phyloP scores from a whole-genome alignment of 2,113 vertebrate genomes.

The Forbesichthys agassizii region DNA sequence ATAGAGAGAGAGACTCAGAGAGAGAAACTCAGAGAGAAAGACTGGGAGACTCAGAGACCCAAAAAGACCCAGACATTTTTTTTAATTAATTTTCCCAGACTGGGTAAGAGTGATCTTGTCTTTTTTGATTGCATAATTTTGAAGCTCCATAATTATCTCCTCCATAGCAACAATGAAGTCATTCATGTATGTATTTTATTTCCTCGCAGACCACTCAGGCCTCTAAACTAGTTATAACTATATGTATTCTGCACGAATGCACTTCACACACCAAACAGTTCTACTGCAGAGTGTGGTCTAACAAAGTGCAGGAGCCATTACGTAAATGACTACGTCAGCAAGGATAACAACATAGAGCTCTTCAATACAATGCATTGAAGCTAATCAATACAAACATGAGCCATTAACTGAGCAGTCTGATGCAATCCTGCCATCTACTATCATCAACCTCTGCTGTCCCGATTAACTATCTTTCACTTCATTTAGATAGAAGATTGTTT shows the following conservation, averaged over 20 bases:
- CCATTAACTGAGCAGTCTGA: constrained; percentile 21
- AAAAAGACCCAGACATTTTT: constrained; percentile 55
- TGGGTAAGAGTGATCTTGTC: constrained; percentile 27
- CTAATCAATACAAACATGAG: constrained; percentile 20
- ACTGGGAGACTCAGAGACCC: neutral
- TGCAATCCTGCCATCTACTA: constrained; percentile 3
- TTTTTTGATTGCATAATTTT: constrained; percentile 59
- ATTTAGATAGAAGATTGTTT: constrained; percentile 60
- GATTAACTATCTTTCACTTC: constrained; percentile 58
- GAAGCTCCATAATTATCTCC: constrained; percentile 60
- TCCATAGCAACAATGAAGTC: constrained; percentile 33
- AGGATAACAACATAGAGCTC: constrained; percentile 13
- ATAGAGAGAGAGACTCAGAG: neutral
- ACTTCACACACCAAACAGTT: neutral
- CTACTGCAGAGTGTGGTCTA: neutral
- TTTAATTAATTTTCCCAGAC: constrained; percentile 53
- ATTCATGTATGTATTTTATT: constrained; percentile 3
- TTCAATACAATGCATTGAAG: constrained; percentile 21
- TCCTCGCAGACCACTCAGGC: neutral
- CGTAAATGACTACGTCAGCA: neutral
- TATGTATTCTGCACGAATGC: neutral
- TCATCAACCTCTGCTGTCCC: constrained; percentile 37
- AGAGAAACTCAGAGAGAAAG: constrained; percentile 35
- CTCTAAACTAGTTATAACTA: neutral
- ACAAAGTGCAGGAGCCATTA: neutral